These are phyloP conservation scores for Todus mexicanus DNA, from an alignment of 2,797 vertebrate species.

Conservation along the genomic window DNA sequence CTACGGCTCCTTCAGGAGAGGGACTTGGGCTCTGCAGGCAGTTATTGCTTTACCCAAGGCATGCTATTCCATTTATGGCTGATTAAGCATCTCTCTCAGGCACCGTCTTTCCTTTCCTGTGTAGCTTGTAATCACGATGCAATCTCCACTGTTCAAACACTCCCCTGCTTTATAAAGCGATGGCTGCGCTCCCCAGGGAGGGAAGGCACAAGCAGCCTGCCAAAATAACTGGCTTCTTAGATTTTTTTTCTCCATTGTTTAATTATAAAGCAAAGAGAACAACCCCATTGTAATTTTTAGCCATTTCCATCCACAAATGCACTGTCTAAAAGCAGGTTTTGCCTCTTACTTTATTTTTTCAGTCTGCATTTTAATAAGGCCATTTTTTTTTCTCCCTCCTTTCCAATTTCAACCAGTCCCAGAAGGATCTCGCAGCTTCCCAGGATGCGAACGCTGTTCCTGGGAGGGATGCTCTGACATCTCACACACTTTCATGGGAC, in stretches of 20 bases:
- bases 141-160: background rate
- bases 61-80: background rate
- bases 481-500: background rate
- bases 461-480: background rate
- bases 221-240: background rate
- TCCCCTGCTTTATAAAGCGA: background rate
- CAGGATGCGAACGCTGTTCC: background rate
- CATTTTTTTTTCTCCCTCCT: accelerated
- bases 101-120: background rate
- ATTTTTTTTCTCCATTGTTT: accelerated
- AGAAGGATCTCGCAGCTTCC: background rate
- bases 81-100: background rate
- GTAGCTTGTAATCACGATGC: background rate
- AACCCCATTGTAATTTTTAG: background rate
- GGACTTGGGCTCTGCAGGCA: background rate
- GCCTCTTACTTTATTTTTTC: background rate
- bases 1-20: background rate
- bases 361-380: background rate
- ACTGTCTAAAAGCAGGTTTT: background rate
- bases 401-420: background rate
- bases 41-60: background rate
- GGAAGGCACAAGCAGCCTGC: background rate
- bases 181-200: background rate
- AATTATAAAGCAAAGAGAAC: background rate
- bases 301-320: background rate